Evolutionary conservation across 1,140 invertebrate genomes (phyloP), one percentile per base, ranked within the genome.

Genomic region (Tetramorium parvispinum): DNA sequence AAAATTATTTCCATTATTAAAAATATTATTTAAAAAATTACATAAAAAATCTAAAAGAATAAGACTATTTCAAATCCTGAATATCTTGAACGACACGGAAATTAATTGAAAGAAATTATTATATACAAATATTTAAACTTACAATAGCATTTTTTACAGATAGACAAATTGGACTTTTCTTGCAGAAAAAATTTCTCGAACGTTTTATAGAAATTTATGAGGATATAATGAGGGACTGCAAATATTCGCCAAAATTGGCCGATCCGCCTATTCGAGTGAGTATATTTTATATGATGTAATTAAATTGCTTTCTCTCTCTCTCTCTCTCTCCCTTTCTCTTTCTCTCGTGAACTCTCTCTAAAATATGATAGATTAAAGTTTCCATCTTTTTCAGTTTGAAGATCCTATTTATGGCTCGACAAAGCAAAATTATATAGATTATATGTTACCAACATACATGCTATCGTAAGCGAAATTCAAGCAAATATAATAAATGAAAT

Each of bases 391-490:
- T 0, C 93, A 97, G 94, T 96, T 98, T 90, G 95, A 97, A 86
- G 95, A 97, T 10, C 97, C 97, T 0, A 95, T 98, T 16, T 98
- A 97, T 93, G 98, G 98, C 11, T 93, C 92, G 0, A 92, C 94
- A 57, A 95, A 98, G 51, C 95, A 96, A 1, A 96, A 96, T 63
- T 97, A 97, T 91, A 96, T 98, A 0, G 97, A 97, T n/a, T 96
- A 98, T 57, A 95, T 97, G 87, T 96, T 96, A 97, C 97, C 94
- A 96, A 96, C 94, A 57, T 8, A 90, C 93, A 13, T 11, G 3
- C 2, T 13, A 46, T 8, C 8, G 55, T 43, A 46, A 27, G 37
- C 2, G 27, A 13, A 73, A 77, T 2, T 43, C 13, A 57, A 40
- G 0, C 10, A 0, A 27, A 40, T 10, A 40, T 40, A 70, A 32